Evolutionary conservation across 1,140 invertebrate genomes (phyloP).

Genomic region (Danaus plexippus): DNA sequence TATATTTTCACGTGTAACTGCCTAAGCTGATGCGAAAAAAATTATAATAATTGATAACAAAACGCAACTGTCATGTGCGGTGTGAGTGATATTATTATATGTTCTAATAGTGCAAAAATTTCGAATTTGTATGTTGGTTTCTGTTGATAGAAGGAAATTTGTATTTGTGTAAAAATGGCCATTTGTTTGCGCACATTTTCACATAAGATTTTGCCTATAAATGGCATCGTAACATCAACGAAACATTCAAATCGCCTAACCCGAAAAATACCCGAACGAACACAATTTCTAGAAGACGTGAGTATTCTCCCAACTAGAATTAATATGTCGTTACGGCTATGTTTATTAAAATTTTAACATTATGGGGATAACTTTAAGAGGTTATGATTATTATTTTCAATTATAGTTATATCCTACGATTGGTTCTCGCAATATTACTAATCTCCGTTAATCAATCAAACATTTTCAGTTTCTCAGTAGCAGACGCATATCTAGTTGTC

Average conservation of each 20-base stretch:
- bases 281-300: conserved; percentile 67
- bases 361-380: too few relatives aligned
- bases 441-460: neutral
- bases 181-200: conserved; percentile 63
- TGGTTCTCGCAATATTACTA: too few relatives aligned
- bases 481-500: conserved; percentile 57
- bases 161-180: conserved; percentile 54
- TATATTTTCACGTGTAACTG: too few relatives aligned
- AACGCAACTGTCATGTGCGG: conserved; percentile 31
- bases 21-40: too few relatives aligned
- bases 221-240: conserved; percentile 64
- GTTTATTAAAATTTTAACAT: too few relatives aligned
- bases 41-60: conserved; percentile 2
- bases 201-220: conserved; percentile 62
- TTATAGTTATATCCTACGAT: too few relatives aligned
- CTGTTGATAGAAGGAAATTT: conserved; percentile 25
- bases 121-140: conserved; percentile 33
- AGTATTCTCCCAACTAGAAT: conserved; percentile 29
- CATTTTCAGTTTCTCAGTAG: conserved; percentile 51
- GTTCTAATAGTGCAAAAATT: conserved; percentile 36
- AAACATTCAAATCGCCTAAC: conserved; percentile 59
- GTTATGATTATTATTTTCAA: too few relatives aligned
- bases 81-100: conserved; percentile 21
- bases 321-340: neutral
- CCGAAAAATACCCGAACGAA: conserved; percentile 56